These are phyloP conservation scores for Gymnodraco acuticeps DNA, from an alignment of 2,797 vertebrate genomes.

Conservation along the genomic window DNA sequence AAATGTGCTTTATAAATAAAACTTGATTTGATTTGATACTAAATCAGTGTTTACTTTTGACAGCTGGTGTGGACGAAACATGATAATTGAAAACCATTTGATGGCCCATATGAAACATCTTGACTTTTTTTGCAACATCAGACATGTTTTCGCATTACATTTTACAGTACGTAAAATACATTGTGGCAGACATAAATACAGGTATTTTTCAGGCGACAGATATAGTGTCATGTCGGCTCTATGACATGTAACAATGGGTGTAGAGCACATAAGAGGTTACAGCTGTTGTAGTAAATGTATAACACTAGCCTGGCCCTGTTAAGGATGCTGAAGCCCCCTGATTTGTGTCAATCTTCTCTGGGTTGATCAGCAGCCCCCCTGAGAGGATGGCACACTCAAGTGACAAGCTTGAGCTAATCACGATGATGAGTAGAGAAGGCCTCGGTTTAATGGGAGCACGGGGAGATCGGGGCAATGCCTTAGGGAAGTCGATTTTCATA, in stretches of 20 bases:
- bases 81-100: constrained; percentile 18
- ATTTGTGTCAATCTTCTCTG: constrained; percentile 44
- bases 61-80: not conserved
- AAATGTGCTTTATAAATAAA: no score
- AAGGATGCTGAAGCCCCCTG: constrained; percentile 42
- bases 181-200: constrained; percentile 3
- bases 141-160: constrained; percentile 15
- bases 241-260: constrained; percentile 14
- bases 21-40: no score
- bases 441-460: constrained; percentile 57
- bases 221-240: constrained; percentile 6
- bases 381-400: constrained; percentile 56
- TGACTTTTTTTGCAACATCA: constrained; percentile 19
- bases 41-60: constrained; percentile 13
- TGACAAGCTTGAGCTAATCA: constrained; percentile 74
- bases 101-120: constrained; percentile 3
- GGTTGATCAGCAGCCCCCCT: constrained; percentile 48
- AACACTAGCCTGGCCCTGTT: constrained; percentile 32
- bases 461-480: constrained; percentile 58
- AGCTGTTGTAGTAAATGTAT: constrained; percentile 44
- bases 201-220: constrained; percentile 15
- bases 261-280: constrained; percentile 22
- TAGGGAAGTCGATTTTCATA: constrained; percentile 33
- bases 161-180: not conserved
- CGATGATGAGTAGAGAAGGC: constrained; percentile 57